phyloP scores from a whole-genome alignment of 2,113 vertebrate species.

The Rhinoptilus africanus region DNA sequence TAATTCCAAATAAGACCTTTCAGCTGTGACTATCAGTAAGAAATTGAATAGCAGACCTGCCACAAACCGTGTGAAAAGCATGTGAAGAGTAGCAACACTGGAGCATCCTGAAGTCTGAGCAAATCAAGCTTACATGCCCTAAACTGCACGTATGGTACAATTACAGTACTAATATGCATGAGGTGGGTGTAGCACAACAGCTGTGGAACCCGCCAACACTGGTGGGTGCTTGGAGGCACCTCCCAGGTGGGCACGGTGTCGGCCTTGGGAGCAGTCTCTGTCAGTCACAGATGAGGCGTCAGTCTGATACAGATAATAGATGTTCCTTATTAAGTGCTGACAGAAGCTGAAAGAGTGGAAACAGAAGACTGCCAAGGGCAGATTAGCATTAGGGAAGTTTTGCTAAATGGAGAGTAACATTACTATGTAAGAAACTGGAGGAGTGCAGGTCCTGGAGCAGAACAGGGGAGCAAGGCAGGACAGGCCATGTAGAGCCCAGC shows the following conservation, averaged over 20 bases:
- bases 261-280: background rate
- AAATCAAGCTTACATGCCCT: background rate
- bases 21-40: background rate
- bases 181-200: background rate
- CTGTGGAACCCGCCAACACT: background rate
- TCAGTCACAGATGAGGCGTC: background rate
- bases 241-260: background rate
- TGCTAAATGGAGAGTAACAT: background rate
- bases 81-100: background rate
- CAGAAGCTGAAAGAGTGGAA: background rate
- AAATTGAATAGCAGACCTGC: background rate
- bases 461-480: background rate
- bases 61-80: background rate
- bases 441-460: background rate
- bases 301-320: background rate
- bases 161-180: background rate
- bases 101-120: background rate
- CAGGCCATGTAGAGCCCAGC: background rate
- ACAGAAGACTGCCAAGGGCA: background rate
- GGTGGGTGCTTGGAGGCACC: background rate
- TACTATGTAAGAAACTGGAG: background rate
- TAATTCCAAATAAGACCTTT: conserved; percentile 26
- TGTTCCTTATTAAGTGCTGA: background rate
- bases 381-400: background rate
- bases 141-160: background rate